These are phyloP conservation scores for Corynorhinus townsendii DNA, from an alignment of 2,113 vertebrate genomes.

Conservation along the genomic window DNA sequence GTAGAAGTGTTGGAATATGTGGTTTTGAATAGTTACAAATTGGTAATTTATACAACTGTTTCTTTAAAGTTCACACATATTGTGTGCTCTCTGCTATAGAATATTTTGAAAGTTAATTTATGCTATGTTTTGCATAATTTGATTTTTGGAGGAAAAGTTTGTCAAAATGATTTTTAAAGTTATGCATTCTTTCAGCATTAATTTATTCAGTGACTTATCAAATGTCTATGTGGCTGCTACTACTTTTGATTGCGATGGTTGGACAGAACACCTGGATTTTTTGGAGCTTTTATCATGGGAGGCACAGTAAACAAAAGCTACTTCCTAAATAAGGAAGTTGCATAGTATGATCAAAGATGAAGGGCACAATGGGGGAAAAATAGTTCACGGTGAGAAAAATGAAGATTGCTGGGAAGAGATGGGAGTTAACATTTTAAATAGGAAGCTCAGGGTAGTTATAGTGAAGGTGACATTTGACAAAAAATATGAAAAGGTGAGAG, in stretches of 20 bases:
- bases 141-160: background rate
- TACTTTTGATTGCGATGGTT: background rate
- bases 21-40: background rate
- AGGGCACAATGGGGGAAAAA: background rate
- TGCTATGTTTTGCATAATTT: background rate
- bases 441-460: background rate
- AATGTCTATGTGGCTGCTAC: background rate
- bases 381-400: background rate
- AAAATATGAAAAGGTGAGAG: background rate
- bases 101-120: background rate
- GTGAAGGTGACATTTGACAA: background rate
- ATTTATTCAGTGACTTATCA: background rate
- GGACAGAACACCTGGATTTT: background rate
- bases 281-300: fast-evolving
- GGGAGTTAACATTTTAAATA: background rate
- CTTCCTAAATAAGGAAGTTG: background rate
- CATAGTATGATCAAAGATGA: background rate
- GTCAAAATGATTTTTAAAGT: background rate
- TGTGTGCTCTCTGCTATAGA: background rate
- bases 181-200: background rate
- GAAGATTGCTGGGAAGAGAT: background rate
- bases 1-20: background rate
- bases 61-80: background rate
- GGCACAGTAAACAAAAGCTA: background rate
- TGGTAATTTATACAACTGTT: background rate